Evolutionary conservation across 2,888 invertebrate species (phyloP).

Genomic region (Parnassius smintheus): DNA sequence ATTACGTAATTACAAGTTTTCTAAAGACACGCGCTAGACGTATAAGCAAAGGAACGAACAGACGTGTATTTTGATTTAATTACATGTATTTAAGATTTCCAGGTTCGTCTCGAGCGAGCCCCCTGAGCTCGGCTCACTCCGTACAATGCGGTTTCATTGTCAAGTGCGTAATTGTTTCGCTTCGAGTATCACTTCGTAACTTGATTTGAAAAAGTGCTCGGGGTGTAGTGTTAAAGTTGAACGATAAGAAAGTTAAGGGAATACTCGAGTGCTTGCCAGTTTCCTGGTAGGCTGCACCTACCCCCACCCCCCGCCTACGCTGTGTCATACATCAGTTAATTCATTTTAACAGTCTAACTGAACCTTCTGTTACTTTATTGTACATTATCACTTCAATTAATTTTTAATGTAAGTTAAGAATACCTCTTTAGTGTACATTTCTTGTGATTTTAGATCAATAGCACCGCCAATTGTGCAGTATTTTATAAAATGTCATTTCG

Average conservation of each 20-base stretch:
- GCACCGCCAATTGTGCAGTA: too few relatives aligned
- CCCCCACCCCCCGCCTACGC: neutral
- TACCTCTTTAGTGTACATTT: too few relatives aligned
- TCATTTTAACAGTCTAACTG: neutral
- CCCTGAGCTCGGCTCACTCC: slow-evolving; percentile 1
- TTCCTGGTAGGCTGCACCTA: slow-evolving; percentile 6
- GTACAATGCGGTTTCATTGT: neutral
- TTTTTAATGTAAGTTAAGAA: too few relatives aligned
- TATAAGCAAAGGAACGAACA: neutral
- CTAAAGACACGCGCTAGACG: slow-evolving; percentile 9
- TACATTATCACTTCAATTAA: too few relatives aligned
- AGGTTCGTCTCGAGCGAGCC: neutral
- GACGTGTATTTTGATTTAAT: slow-evolving; percentile 2
- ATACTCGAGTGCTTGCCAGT: slow-evolving; percentile 3
- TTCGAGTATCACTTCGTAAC: slow-evolving; percentile 15
- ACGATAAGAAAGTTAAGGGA: slow-evolving; percentile 4
- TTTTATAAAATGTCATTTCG: too few relatives aligned
- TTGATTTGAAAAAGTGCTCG: slow-evolving; percentile 7
- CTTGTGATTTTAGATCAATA: too few relatives aligned
- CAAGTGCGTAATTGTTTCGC: slow-evolving; percentile 13
- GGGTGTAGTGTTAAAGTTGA: slow-evolving; percentile 1
- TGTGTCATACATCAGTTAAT: neutral
- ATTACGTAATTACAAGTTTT: slow-evolving; percentile 13
- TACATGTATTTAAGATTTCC: slow-evolving; percentile 13
- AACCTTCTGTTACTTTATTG: too few relatives aligned